These are phyloP conservation scores for Entomobrya multifasciata DNA, from an alignment of 2,888 invertebrate species.

Conservation along the genomic window DNA sequence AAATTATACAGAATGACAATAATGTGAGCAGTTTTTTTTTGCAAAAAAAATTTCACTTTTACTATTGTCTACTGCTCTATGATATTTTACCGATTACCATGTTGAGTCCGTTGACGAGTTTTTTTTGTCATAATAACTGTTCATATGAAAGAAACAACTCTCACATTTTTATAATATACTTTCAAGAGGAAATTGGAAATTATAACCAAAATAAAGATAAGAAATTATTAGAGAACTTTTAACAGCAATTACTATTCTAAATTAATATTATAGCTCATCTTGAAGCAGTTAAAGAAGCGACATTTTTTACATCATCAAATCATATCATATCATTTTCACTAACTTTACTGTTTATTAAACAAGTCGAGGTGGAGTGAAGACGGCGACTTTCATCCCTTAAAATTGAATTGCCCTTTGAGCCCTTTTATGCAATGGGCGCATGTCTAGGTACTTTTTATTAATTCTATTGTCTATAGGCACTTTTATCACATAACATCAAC, in stretches of 20 bases:
- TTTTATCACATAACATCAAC: not conserved
- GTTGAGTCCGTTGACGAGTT: not conserved
- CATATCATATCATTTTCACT: not conserved
- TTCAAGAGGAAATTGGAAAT: constrained; percentile 15
- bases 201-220: not conserved
- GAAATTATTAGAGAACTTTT: not conserved
- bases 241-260: not conserved
- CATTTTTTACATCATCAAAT: constrained; percentile 8
- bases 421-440: not conserved
- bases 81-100: not conserved
- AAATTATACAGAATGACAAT: not conserved
- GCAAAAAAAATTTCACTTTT: constrained; percentile 29
- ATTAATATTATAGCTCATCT: not conserved
- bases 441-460: too few species aligned
- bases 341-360: not conserved
- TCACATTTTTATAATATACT: constrained; percentile 20
- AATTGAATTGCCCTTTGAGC: not conserved
- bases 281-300: not conserved
- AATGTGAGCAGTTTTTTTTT: not conserved
- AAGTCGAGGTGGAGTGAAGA: not conserved
- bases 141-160: constrained; percentile 3
- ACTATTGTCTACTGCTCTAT: not conserved
- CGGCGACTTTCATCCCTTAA: constrained; percentile 17
- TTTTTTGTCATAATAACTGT: not conserved
- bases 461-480: too few species aligned